A percentile compares a stretch with the other conserved stretches of the same genome.
Conservation (phyloP, 1,140 invertebrate genomes). For the Lasioglossum albipes region DNA sequence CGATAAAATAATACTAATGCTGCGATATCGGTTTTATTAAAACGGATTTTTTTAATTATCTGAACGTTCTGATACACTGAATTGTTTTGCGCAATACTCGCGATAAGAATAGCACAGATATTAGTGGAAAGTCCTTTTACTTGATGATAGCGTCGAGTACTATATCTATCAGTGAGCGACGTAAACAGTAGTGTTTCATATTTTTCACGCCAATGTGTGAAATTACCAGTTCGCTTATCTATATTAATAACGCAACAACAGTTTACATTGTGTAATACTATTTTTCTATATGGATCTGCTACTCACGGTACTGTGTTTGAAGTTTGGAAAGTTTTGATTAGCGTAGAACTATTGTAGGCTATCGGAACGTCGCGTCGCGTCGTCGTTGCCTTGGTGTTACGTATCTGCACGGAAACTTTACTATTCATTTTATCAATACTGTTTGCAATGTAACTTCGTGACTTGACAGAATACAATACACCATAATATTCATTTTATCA, state of each 20-base stretch:
- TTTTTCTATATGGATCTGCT: too few relatives aligned
- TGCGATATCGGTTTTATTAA: conserved; percentile 37
- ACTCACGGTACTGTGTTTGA: too few relatives aligned
- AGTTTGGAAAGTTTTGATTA: too few relatives aligned
- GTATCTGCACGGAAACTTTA: too few relatives aligned
- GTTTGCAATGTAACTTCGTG: too few relatives aligned
- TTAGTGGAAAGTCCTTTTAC: not conserved
- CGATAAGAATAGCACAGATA: not conserved
- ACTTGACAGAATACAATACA: too few relatives aligned
- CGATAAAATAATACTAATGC: conserved; percentile 54
- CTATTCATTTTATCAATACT: too few relatives aligned
- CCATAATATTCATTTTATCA: too few relatives aligned
- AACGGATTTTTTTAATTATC: conserved; percentile 49
- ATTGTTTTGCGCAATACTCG: conserved; percentile 23
- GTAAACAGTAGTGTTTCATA: too few relatives aligned
- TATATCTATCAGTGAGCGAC: not conserved
- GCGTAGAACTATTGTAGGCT: too few relatives aligned
- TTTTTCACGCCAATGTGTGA: not conserved
- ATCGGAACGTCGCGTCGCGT: too few relatives aligned
- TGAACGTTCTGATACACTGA: conserved; percentile 14
- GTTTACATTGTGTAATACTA: not conserved
- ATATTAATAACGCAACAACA: not conserved
- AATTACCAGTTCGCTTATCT: not conserved
- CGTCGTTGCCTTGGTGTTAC: too few relatives aligned
- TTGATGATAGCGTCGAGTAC: not conserved